Percentiles rank a stretch among this genome's conserved stretches.
phyloP scores from a whole-genome alignment of 2,113 vertebrate species.

The Megaceryle maxima region DNA sequence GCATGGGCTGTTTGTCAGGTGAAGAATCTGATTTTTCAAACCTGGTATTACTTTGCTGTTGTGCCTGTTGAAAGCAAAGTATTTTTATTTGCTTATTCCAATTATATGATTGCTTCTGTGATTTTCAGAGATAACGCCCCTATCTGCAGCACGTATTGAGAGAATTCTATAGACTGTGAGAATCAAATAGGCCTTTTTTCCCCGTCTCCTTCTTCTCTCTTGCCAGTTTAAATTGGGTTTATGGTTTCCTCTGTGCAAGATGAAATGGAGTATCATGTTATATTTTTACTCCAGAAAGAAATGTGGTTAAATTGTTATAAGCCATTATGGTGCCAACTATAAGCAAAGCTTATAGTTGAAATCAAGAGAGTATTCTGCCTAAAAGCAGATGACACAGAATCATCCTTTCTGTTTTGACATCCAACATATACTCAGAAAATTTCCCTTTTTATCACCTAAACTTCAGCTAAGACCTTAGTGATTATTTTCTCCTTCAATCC shows the following conservation, averaged over 20 bases:
- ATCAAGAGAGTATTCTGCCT: neutral
- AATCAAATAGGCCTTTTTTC: neutral
- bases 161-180: neutral
- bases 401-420: neutral
- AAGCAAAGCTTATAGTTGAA: neutral
- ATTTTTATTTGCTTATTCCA: neutral
- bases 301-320: neutral
- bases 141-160: neutral
- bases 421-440: neutral
- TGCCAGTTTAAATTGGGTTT: neutral
- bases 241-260: neutral
- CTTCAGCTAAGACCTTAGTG: neutral
- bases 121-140: neutral
- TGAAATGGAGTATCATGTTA: neutral
- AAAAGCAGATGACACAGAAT: neutral
- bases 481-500: neutral
- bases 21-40: constrained; percentile 32
- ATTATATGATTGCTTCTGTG: neutral
- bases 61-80: neutral
- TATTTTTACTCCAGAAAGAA: neutral
- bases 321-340: neutral
- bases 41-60: neutral
- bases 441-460: neutral
- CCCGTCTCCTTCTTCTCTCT: neutral
- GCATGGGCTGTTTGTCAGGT: neutral